Conservation (phyloP, 2,888 invertebrate genomes). For the Lepidocyrtinus sp. region DNA sequence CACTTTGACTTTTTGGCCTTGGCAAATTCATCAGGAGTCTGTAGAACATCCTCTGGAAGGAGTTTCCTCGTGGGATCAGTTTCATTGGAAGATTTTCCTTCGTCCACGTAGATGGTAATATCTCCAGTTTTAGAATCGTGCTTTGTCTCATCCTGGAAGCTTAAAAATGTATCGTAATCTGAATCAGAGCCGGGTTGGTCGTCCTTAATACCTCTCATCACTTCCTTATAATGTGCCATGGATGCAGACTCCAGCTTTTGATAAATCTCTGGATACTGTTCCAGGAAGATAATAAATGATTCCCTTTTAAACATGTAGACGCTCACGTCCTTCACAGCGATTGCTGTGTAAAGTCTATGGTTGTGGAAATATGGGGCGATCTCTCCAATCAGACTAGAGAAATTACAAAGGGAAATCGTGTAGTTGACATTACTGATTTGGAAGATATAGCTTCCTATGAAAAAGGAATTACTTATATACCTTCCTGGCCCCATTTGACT, state of each 20-base stretch:
- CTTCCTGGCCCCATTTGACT: constrained; percentile 65
- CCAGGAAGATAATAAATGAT: constrained; percentile 60
- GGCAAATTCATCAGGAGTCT: constrained; percentile 25
- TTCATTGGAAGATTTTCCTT: background rate
- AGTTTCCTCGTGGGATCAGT: constrained; percentile 24
- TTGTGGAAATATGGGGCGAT: constrained; percentile 62
- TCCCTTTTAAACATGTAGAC: constrained; percentile 58
- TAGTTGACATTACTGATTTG: no score
- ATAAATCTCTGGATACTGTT: constrained; percentile 60
- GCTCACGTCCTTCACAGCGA: constrained; percentile 64
- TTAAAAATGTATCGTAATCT: constrained; percentile 16
- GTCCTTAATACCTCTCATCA: constrained; percentile 43
- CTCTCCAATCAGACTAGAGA: constrained; percentile 65
- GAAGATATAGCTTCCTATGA: no score
- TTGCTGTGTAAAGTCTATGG: constrained; percentile 58
- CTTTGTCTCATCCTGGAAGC: constrained; percentile 24
- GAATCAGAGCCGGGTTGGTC: no score
- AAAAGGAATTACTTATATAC: no score
- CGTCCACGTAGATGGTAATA: background rate
- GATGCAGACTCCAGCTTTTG: constrained; percentile 51
- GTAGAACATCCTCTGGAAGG: constrained; percentile 14
- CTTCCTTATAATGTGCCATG: constrained; percentile 57
- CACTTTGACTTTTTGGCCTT: constrained; percentile 14
- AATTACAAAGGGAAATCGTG: no score
- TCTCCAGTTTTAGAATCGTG: no score